Conservation (phyloP, 2,797 vertebrate species). For the Buphagus erythrorhynchus region DNA sequence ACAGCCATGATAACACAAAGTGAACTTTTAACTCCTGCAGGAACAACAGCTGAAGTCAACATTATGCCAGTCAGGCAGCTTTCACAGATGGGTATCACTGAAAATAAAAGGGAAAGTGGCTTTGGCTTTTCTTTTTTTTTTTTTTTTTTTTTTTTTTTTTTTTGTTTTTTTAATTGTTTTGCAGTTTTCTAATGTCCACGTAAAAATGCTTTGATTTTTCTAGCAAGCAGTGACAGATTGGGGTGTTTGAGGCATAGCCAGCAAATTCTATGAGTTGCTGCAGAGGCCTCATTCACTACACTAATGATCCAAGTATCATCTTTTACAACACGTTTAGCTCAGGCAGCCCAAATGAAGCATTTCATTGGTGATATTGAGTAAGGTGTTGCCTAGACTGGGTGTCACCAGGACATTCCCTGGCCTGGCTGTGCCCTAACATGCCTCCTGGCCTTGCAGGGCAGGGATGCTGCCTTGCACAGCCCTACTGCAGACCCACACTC, state of each 20-base stretch:
- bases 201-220: neutral
- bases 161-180: neutral
- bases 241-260: neutral
- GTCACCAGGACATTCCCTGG: neutral
- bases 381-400: neutral
- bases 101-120: neutral
- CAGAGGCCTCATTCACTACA: neutral
- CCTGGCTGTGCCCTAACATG: neutral
- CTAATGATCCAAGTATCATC: neutral
- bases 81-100: neutral
- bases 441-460: neutral
- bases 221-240: neutral
- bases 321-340: neutral
- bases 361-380: neutral
- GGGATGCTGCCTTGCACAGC: fast-evolving
- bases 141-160: neutral
- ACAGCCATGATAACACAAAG: neutral
- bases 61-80: fast-evolving
- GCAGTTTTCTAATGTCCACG: neutral
- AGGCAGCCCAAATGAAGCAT: neutral
- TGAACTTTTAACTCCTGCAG: neutral
- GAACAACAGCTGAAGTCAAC: neutral
- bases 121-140: neutral
- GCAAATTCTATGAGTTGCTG: neutral
- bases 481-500: neutral